Evolutionary conservation across 2,888 invertebrate genomes (phyloP).

Genomic region (Pollenia angustigena): DNA sequence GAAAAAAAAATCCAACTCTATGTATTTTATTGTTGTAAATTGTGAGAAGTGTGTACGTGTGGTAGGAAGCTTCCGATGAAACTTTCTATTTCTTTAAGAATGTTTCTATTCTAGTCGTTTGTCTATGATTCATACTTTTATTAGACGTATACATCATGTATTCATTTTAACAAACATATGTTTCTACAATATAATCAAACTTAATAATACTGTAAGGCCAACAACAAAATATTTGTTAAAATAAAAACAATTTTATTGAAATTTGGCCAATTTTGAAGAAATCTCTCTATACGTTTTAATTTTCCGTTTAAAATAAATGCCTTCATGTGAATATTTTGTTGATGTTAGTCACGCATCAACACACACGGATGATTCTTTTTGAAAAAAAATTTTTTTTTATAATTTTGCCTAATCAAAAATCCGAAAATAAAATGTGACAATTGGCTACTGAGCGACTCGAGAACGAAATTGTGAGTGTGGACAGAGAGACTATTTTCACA

Average conservation of each 20-base stretch:
- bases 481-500: conserved; percentile 21
- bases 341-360: no score
- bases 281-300: conserved; percentile 16
- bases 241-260: neutral
- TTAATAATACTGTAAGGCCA: neutral
- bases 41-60: no score
- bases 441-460: conserved; percentile 40
- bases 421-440: conserved; percentile 63
- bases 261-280: conserved; percentile 43
- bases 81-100: no score
- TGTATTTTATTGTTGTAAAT: no score
- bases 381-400: no score
- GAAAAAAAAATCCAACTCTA: no score
- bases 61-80: no score
- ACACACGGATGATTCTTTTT: no score
- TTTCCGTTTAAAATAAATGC: conserved; percentile 17
- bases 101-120: no score
- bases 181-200: neutral
- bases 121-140: neutral
- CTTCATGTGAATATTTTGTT: conserved; percentile 26
- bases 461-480: conserved; percentile 1
- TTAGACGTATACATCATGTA: conserved; percentile 23
- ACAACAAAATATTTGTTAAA: neutral
- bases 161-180: conserved; percentile 4
- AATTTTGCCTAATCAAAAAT: conserved; percentile 39